Evolutionary conservation across 2,113 vertebrate species (phyloP).

Genomic region (Cairina moschata): DNA sequence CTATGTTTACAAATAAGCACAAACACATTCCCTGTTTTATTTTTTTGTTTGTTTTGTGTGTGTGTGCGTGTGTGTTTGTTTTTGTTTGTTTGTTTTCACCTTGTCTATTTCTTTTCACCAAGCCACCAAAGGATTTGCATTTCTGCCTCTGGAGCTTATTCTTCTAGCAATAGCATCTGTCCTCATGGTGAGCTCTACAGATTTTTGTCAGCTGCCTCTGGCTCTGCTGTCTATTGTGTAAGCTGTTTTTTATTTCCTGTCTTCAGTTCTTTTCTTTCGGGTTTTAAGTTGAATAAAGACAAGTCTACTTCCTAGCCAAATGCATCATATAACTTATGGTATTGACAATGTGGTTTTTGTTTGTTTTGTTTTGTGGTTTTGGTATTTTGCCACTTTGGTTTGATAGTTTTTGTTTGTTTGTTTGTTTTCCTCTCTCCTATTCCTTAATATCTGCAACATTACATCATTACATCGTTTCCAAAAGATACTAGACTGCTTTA

Average conservation of each 20-base stretch:
- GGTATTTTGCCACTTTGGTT: background rate
- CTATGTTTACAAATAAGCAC: background rate
- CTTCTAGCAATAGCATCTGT: background rate
- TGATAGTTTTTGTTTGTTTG: background rate
- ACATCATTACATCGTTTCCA: background rate
- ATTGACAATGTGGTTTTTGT: background rate
- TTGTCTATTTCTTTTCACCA: background rate
- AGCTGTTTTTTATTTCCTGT: background rate
- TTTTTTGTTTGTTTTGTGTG: background rate
- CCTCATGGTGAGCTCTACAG: background rate
- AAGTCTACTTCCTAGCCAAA: background rate
- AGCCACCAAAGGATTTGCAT: background rate
- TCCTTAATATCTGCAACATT: background rate
- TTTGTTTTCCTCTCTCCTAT: background rate
- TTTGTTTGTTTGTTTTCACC: background rate
- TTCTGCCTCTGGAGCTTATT: background rate
- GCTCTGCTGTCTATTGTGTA: background rate
- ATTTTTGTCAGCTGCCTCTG: background rate
- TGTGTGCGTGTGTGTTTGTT: background rate
- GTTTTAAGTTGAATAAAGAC: background rate
- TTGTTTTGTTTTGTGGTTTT: background rate
- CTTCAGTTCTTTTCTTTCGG: background rate
- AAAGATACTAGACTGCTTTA: background rate
- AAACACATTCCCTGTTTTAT: background rate
- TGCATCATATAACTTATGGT: background rate